A percentile compares a stretch with the other conserved stretches of the same genome.
phyloP scores from a whole-genome alignment of 2,888 invertebrate species.

The Tolmerus cingulatus region DNA sequence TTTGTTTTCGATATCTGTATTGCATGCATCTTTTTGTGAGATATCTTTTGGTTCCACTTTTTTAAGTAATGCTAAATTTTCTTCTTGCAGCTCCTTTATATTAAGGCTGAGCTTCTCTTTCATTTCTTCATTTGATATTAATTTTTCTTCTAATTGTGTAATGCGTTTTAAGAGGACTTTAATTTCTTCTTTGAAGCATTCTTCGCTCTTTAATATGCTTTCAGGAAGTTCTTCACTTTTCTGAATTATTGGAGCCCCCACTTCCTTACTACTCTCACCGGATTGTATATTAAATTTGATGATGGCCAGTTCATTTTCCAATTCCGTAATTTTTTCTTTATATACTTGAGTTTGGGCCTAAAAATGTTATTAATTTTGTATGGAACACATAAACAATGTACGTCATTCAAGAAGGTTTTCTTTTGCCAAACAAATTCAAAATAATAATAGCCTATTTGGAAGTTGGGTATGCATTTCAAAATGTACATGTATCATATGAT shows the following conservation, averaged over 20 bases:
- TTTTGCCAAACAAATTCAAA: neutral
- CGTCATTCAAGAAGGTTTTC: neutral
- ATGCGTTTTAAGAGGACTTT: conserved; percentile 56
- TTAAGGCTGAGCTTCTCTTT: conserved; percentile 59
- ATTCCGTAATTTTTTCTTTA: conserved; percentile 59
- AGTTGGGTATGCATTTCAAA: no score
- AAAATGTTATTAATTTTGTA: conserved; percentile 16
- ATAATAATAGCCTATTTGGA: neutral
- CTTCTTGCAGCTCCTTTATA: conserved; percentile 55
- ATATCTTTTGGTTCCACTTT: neutral
- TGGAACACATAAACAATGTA: neutral
- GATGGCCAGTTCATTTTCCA: conserved; percentile 56
- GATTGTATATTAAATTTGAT: neutral
- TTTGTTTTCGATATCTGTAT: neutral
- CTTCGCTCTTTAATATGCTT: conserved; percentile 52
- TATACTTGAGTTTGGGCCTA: conserved; percentile 62
- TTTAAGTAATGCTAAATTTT: neutral
- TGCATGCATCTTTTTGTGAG: neutral
- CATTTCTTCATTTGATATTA: conserved; percentile 58
- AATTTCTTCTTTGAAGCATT: conserved; percentile 55
- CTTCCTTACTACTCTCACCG: neutral
- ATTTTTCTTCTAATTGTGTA: conserved; percentile 55
- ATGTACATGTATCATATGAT: no score
- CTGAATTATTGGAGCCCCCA: neutral
- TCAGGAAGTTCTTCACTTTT: conserved; percentile 54